phyloP scores from a whole-genome alignment of 2,113 vertebrate genomes.

The Campylorhamphus procurvoides region DNA sequence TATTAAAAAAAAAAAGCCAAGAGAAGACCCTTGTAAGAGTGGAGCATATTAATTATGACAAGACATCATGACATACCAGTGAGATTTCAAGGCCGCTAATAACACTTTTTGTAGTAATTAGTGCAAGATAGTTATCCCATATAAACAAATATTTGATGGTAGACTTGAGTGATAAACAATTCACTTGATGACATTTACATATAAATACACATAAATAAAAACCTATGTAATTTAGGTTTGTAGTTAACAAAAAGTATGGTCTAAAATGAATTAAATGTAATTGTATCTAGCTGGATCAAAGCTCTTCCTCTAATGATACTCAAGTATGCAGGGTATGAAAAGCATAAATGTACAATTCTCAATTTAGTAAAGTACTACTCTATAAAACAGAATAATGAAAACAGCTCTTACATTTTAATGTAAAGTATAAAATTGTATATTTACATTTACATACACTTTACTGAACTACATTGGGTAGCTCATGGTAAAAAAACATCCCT shows the following conservation, averaged over 20 bases:
- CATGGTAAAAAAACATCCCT: constrained; percentile 43
- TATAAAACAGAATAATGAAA: constrained; percentile 54
- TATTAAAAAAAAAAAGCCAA: constrained; percentile 21
- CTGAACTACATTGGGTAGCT: constrained; percentile 49
- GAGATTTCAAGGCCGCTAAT: constrained; percentile 50
- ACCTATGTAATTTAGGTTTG: background rate
- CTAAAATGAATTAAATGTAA: constrained; percentile 47
- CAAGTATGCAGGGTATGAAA: background rate
- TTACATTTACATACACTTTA: constrained; percentile 55
- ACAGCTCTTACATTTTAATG: constrained; percentile 58
- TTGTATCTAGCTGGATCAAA: constrained; percentile 10
- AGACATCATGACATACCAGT: constrained; percentile 28
- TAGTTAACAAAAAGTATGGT: constrained; percentile 16
- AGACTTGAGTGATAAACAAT: constrained; percentile 49
- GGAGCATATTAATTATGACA: constrained; percentile 42
- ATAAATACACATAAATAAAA: constrained; percentile 74
- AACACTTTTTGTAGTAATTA: constrained; percentile 59
- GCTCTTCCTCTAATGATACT: constrained; percentile 4
- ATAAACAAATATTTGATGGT: constrained; percentile 47
- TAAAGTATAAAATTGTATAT: constrained; percentile 57
- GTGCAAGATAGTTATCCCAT: constrained; percentile 49
- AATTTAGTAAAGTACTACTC: constrained; percentile 42
- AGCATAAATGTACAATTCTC: background rate
- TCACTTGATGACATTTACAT: constrained; percentile 62
- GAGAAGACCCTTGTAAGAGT: constrained; percentile 23